phyloP scores from a whole-genome alignment of 64 coral and sea anemone genomes.

The Hydrozoanthus tunicans region DNA sequence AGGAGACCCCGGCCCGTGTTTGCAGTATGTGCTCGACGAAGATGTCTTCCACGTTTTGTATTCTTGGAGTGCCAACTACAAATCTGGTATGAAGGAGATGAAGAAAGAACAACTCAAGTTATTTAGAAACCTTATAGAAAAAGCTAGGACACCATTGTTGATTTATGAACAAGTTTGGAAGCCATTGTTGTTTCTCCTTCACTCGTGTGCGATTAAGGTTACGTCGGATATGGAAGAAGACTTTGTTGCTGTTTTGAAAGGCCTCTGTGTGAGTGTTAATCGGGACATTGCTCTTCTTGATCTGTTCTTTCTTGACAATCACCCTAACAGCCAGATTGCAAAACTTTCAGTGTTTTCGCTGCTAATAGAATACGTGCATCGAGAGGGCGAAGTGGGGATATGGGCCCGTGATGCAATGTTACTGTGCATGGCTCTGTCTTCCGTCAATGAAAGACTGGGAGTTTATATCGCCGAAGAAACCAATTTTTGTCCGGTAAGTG shows the following conservation, averaged over 20 bases:
- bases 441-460: conserved; percentile 81
- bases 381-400: conserved; percentile 81
- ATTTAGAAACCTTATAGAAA: conserved; percentile 92
- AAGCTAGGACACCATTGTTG: conserved; percentile 72
- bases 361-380: conserved; percentile 89
- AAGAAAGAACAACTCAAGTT: conserved; percentile 80
- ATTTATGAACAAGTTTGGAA: conserved; percentile 95
- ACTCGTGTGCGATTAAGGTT: conserved; percentile 78
- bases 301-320: conserved; percentile 91
- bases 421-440: conserved; percentile 93
- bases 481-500: conserved; percentile 95
- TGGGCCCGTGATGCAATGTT: conserved; percentile 91
- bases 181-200: conserved; percentile 81
- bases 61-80: conserved; percentile 68
- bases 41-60: conserved; percentile 78
- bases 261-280: conserved; percentile 93
- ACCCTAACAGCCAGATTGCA: conserved; percentile 63
- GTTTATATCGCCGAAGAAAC: conserved; percentile 91
- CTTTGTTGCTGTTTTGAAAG: conserved; percentile 91
- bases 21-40: conserved; percentile 86
- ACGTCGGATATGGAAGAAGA: conserved; percentile 82
- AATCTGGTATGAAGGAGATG: conserved; percentile 73
- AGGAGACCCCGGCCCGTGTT: conserved; percentile 76
- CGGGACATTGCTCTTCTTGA: conserved; percentile 87
- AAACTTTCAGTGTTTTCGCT: conserved; percentile 95